Base-by-base conservation (phyloP, 1,140 invertebrate species). In the Batillaria attramentaria region DNA sequence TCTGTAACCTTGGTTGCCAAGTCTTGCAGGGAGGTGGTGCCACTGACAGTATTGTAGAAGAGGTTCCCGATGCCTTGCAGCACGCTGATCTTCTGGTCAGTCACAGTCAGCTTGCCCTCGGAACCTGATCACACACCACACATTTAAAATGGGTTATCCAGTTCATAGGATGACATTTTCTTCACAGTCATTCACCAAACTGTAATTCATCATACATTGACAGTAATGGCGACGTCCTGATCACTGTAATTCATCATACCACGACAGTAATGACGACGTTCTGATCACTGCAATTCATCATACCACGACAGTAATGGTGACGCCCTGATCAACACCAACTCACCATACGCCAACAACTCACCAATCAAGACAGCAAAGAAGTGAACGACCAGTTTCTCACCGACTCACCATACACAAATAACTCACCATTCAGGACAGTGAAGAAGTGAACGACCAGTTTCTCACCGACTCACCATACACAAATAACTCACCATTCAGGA, bases 31-130 rank as follows among this genome's bases (percentile, higher is more conserved):
- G 93, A 87, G 70, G 93, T 92, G 8, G 92, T 92, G 3, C 93
- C 93, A 28, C 92, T 89, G 20, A 96, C 94, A 16, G 92, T 92
- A 87, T 97, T 95, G 75, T 93, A 93, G 86, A 95, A 96, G 42
- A 97, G 92, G 87, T 94, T 94, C 37, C 96, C 95, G 75, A 96
- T 94, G 37, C 95, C 96, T 42, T 85, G 94, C 31, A 98, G 90
- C n/a, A 98, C 94, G 77, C 95, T 95, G 18, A 97, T 94, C 90
- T 97, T 96, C 86, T 98, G 96, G 76, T 95, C 95, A 10, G 94
- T 93, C 24, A 97, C 94, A 6, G 96, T 97, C 50, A 99, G 92
- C 90, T 98, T 99, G 4, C 97, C 97, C 89, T 97, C 95, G 10
- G 95, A 95, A 46, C 97, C 92, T 92, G 33, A 13, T 79, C 46